phyloP scores from a whole-genome alignment of 2,113 vertebrate species.

The Saccopteryx bilineata region DNA sequence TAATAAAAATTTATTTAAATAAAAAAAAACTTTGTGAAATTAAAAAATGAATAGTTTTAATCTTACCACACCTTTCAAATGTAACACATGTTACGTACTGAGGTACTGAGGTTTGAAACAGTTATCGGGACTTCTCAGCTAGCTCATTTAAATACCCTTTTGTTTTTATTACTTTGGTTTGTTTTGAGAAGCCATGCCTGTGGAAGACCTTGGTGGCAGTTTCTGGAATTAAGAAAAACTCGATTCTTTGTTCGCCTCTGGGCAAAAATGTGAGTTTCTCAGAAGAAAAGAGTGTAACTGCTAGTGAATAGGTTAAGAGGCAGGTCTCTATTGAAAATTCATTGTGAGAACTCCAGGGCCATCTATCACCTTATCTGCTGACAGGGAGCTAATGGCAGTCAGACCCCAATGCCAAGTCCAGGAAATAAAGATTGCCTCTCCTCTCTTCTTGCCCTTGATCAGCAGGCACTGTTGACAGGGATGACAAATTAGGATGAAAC shows the following conservation, averaged over 20 bases:
- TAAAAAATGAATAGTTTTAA: not conserved
- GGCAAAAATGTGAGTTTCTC: conserved; percentile 41
- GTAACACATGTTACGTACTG: not conserved
- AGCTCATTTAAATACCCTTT: not conserved
- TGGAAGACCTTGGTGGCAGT: not conserved
- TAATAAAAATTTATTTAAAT: no score
- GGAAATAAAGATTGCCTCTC: not conserved
- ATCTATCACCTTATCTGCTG: not conserved
- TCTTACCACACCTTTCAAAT: not conserved
- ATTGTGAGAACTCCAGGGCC: not conserved
- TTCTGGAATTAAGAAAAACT: conserved; percentile 1
- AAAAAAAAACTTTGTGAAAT: not conserved
- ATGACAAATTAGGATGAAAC: conserved; percentile 48
- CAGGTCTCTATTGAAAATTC: not conserved
- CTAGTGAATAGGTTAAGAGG: not conserved
- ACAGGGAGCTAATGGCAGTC: conserved; percentile 35
- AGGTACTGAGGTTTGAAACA: not conserved
- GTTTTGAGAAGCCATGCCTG: not conserved
- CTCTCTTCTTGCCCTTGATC: conserved; percentile 52
- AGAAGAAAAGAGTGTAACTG: not conserved
- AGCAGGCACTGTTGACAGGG: not conserved
- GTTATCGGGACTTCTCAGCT: not conserved
- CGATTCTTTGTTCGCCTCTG: not conserved
- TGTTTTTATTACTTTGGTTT: not conserved
- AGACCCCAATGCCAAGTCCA: not conserved